Base-by-base conservation (phyloP, 2,113 vertebrate genomes). In the Amphilophus citrinellus region DNA sequence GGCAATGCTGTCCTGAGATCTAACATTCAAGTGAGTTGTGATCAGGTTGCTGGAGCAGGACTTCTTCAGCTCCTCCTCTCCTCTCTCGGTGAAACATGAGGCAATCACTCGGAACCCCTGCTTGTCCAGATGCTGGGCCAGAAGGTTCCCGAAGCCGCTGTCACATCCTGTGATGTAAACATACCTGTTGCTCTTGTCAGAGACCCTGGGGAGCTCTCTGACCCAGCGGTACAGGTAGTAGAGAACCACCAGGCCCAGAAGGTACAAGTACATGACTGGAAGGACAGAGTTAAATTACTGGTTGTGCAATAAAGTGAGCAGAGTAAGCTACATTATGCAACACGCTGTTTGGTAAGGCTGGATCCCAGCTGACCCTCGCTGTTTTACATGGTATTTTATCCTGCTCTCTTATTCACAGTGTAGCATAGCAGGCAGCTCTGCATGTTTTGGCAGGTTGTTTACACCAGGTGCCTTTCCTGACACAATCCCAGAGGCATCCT, bases 111-210 rank as follows among this genome's bases (percentile, higher is more conserved):
- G 83, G 94, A 98, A 95, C 1, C 97, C 97, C 17, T 83, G 80
- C 8, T 89, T 85, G 50, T 98, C 97, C 91, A 99, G 92, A 42
- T 97, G 96, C 50, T 82, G 93, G 0, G 97, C 96, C 90, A 99
- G 90, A 50, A 95, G 92, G 77, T 95, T 95, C 3, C 97, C 97
- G 6, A 99, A 98, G 83, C 98, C 98, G 0, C 95, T 95, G 94
- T 98, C 97, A 1, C 98, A 98, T 79, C 98, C 98, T 0, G 97
- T 99, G 93, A 99, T 94, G 91, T 98, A 96, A 50, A 99, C 97
- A 1, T 95, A 96, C 91, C 96, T 97, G 87, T 78, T 78, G 24
- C 47, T 79, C 75, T 92, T 86, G 77, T 91, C 85, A 35, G 89
- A 86, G 53, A 96, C 93, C 82, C 88, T 91, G 42, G 93, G 83